phyloP scores from a whole-genome alignment of 2,888 invertebrate genomes.

The Mimas tiliae region DNA sequence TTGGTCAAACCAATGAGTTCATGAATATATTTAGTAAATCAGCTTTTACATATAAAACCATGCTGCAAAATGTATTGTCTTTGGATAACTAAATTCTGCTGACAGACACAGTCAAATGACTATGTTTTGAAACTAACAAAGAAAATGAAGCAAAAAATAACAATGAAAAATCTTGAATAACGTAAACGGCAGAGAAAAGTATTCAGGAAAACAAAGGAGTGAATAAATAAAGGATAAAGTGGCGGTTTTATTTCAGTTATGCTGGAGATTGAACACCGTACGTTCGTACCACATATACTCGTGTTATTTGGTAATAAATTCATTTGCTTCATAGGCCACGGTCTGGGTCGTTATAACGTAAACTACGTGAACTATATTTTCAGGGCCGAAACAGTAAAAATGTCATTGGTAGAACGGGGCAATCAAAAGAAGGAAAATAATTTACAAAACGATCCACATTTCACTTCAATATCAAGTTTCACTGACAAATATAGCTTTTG shows the following conservation, averaged over 20 bases:
- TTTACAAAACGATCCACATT: constrained; percentile 12
- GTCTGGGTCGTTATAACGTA: constrained; percentile 15
- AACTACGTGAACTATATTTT: constrained; percentile 11
- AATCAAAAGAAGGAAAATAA: constrained; percentile 4
- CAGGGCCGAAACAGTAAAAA: neutral
- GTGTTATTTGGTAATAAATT: constrained; percentile 25
- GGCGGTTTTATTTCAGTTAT: constrained; percentile 42
- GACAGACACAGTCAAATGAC: neutral
- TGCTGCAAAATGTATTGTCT: too few relatives aligned
- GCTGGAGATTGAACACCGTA: constrained; percentile 40
- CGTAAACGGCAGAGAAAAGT: constrained; percentile 50
- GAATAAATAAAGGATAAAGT: constrained; percentile 38
- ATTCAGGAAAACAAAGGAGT: constrained; percentile 49
- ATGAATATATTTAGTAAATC: too few relatives aligned
- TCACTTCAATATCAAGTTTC: too few relatives aligned
- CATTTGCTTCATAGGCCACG: constrained; percentile 23
- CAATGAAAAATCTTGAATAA: constrained; percentile 50
- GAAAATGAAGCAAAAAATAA: constrained; percentile 30
- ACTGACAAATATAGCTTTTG: too few relatives aligned
- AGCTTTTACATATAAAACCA: too few relatives aligned
- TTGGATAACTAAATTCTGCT: too few relatives aligned
- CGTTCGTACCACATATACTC: neutral
- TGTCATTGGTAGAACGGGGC: neutral
- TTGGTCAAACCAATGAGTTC: too few relatives aligned
- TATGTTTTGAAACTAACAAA: neutral